Percentiles rank a stretch among this genome's conserved stretches.
Evolutionary conservation across 2,888 invertebrate genomes (phyloP).

Genomic region (Mythimna loreyi): DNA sequence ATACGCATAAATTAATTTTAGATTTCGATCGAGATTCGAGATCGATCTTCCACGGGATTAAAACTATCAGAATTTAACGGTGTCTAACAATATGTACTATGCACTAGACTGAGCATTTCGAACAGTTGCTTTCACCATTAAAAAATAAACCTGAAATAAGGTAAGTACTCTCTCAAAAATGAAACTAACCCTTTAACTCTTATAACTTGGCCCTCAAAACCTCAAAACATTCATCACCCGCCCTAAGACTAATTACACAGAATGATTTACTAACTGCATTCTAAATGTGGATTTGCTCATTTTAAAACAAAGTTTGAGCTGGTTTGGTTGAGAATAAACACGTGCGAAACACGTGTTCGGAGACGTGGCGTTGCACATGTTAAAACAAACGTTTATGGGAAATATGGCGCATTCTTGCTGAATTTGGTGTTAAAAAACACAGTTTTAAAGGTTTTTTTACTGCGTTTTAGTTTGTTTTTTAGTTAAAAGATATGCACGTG

Average conservation of each 20-base stretch:
- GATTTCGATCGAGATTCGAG: too few relatives aligned
- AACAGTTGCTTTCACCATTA: too few relatives aligned
- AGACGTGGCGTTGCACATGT: constrained; percentile 22
- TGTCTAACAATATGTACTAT: too few relatives aligned
- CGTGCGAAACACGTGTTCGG: constrained; percentile 44
- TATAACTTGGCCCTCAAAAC: constrained; percentile 36
- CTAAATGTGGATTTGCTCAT: constrained; percentile 65
- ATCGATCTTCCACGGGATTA: too few relatives aligned
- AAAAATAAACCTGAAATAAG: too few relatives aligned
- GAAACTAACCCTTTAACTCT: background rate
- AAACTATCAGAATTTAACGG: too few relatives aligned
- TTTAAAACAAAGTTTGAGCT: constrained; percentile 49
- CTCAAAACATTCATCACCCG: constrained; percentile 64
- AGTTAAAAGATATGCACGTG: too few relatives aligned
- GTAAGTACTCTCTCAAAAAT: background rate
- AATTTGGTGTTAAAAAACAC: constrained; percentile 20
- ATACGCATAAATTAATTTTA: too few relatives aligned
- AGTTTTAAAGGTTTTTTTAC: background rate
- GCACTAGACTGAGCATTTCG: too few relatives aligned
- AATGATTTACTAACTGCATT: constrained; percentile 72
- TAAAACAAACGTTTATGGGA: constrained; percentile 27
- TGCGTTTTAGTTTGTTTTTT: too few relatives aligned
- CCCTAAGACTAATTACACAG: constrained; percentile 68
- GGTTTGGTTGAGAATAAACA: constrained; percentile 39
- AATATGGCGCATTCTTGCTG: constrained; percentile 10